Evolutionary conservation across 2,888 invertebrate genomes (phyloP).

Genomic region (Desoria tigrina): DNA sequence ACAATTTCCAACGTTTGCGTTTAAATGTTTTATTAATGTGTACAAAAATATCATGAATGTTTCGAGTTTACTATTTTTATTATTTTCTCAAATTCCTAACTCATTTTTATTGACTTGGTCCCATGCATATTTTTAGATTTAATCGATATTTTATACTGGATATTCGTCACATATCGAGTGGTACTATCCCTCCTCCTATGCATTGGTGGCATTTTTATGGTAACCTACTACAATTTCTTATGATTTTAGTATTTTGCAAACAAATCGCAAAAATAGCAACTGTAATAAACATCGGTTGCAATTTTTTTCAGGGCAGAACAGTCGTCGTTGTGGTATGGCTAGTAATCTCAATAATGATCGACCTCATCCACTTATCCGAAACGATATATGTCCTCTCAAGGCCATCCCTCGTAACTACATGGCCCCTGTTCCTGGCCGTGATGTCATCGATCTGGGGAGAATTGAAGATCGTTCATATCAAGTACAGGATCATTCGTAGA

Average conservation of each 20-base stretch:
- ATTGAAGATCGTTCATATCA: slow-evolving; percentile 36
- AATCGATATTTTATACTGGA: no score
- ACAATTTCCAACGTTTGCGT: no score
- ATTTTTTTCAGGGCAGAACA: slow-evolving; percentile 30
- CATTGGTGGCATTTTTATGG: slow-evolving; percentile 46
- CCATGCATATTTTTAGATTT: no score
- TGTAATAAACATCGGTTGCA: background rate
- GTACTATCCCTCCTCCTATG: no score
- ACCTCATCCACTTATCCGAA: slow-evolving; percentile 33
- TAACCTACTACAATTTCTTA: no score
- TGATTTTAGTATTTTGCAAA: background rate
- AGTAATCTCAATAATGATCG: slow-evolving; percentile 31
- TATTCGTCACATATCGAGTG: no score
- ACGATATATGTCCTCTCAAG: slow-evolving; percentile 34
- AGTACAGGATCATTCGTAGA: slow-evolving; percentile 37
- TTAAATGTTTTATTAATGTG: no score
- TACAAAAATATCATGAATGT: no score
- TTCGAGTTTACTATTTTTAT: no score
- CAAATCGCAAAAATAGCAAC: background rate
- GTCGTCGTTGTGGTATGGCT: slow-evolving; percentile 37
- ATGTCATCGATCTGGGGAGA: slow-evolving; percentile 35
- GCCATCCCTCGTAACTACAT: slow-evolving; percentile 30
- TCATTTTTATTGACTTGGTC: no score
- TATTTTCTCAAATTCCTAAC: no score
- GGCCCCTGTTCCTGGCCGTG: slow-evolving; percentile 29